phyloP scores from a whole-genome alignment of 2,888 invertebrate species.

The Acleris laterana region DNA sequence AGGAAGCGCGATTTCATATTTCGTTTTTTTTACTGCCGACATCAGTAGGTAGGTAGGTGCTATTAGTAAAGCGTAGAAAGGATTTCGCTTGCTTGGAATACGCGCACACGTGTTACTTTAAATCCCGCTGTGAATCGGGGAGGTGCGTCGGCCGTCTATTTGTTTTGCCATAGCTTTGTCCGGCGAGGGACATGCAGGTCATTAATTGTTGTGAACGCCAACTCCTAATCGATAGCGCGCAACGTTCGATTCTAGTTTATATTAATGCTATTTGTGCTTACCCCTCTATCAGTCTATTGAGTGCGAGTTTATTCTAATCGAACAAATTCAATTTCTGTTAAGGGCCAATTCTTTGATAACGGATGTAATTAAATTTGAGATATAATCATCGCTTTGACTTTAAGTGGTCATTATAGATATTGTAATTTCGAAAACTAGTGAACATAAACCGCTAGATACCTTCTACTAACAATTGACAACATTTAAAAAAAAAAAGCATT shows the following conservation, averaged over 20 bases:
- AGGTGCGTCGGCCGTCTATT: constrained; percentile 79
- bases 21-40: too few relatives aligned
- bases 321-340: constrained; percentile 6
- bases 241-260: constrained; percentile 84
- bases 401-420: too few relatives aligned
- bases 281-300: constrained; percentile 48
- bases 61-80: constrained; percentile 13
- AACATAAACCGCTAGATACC: too few relatives aligned
- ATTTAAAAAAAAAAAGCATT: too few relatives aligned
- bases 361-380: too few relatives aligned
- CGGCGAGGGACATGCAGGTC: constrained; percentile 83
- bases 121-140: constrained; percentile 69
- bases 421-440: too few relatives aligned
- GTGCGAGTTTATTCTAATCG: constrained; percentile 34
- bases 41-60: too few relatives aligned
- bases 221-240: constrained; percentile 82
- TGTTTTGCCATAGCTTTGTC: constrained; percentile 84
- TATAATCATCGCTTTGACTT: too few relatives aligned
- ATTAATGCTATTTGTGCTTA: constrained; percentile 83
- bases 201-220: constrained; percentile 84
- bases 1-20: too few relatives aligned
- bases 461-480: too few relatives aligned
- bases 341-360: background rate
- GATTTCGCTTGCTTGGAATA: background rate
- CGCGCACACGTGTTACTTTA: constrained; percentile 40